phyloP scores from a whole-genome alignment of 2,797 vertebrate genomes.

The Cephalopachus bancanus region DNA sequence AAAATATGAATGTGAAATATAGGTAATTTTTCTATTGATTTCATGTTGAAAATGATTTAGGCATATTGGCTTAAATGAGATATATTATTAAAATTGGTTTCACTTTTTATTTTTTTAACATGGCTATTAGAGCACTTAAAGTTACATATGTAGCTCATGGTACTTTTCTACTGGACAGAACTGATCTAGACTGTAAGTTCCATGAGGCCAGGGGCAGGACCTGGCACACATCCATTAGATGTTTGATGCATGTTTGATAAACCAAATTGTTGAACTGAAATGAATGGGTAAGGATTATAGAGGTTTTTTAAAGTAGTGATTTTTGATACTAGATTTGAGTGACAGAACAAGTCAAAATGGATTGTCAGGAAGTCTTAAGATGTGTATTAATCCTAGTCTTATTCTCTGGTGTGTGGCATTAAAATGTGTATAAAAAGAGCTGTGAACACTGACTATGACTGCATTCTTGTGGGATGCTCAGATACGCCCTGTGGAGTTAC shows the following conservation, averaged over 20 bases:
- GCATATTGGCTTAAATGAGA: constrained; percentile 48
- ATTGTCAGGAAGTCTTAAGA: background rate
- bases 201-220: background rate
- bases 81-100: background rate
- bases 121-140: background rate
- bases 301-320: background rate
- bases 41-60: constrained; percentile 17
- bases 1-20: constrained; percentile 1
- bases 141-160: background rate
- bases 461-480: background rate
- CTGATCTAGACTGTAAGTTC: background rate
- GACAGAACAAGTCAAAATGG: background rate
- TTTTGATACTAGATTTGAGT: constrained; percentile 30
- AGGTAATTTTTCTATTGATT: constrained; percentile 38
- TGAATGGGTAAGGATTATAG: constrained; percentile 20
- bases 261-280: background rate
- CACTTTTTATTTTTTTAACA: background rate
- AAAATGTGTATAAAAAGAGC: background rate
- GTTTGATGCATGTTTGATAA: background rate
- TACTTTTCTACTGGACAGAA: background rate
- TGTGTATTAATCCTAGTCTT: background rate
- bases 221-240: background rate
- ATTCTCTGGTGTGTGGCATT: background rate
- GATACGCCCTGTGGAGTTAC: background rate
- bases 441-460: background rate